A percentile compares a stretch with the other conserved stretches of the same genome.
These are phyloP conservation scores for Mechanitis messenoides DNA, from an alignment of 2,888 invertebrate genomes.

Conservation along the genomic window DNA sequence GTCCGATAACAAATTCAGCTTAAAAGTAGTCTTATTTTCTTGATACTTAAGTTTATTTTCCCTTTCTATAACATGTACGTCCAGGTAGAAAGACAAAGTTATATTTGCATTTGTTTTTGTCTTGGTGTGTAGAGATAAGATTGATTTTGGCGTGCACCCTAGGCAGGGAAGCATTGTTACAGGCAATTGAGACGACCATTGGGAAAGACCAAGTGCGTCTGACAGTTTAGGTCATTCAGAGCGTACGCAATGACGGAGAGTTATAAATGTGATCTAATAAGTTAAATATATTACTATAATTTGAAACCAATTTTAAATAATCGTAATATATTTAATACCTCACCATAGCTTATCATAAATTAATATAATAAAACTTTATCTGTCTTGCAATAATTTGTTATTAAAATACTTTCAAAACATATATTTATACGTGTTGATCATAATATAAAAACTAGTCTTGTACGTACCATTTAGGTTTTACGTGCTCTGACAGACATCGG, in stretches of 20 bases:
- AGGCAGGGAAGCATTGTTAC: constrained; percentile 23
- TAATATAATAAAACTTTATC: too few relatives aligned
- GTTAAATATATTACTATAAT: too few relatives aligned
- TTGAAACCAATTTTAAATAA: too few relatives aligned
- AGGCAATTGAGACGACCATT: constrained; percentile 50
- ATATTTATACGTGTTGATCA: constrained; percentile 53
- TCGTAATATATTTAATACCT: too few relatives aligned
- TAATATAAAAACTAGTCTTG: constrained; percentile 54
- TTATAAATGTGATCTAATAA: constrained; percentile 14
- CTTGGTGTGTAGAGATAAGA: constrained; percentile 32
- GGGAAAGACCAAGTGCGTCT: constrained; percentile 60
- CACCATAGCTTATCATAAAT: too few relatives aligned
- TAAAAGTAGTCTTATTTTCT: constrained; percentile 20
- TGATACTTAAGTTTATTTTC: constrained; percentile 18
- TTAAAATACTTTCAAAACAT: constrained; percentile 11
- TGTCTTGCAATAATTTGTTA: constrained; percentile 4
- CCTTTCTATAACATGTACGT: constrained; percentile 15
- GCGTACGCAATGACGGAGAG: constrained; percentile 29
- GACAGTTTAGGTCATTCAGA: constrained; percentile 65
- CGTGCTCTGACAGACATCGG: constrained; percentile 39
- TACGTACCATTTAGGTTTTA: constrained; percentile 41
- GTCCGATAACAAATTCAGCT: constrained; percentile 18
- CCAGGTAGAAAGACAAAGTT: constrained; percentile 23
- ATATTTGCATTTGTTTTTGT: constrained; percentile 19
- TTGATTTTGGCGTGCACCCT: constrained; percentile 16